phyloP scores from a whole-genome alignment of 2,888 invertebrate species.

The Stegana nigrithorax region DNA sequence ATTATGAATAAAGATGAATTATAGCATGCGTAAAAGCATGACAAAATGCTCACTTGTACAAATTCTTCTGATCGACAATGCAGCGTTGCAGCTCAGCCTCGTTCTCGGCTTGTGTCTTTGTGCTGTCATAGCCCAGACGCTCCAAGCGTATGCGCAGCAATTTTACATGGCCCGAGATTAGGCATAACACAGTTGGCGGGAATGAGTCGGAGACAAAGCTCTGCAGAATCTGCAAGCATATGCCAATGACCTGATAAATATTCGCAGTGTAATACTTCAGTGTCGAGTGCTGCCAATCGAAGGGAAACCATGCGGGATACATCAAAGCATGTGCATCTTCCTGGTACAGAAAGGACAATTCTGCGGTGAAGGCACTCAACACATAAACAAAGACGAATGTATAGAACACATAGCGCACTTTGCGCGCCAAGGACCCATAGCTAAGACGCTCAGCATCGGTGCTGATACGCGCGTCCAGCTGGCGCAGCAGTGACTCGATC shows the following conservation, averaged over 20 bases:
- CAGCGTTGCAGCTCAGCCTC: slow-evolving; percentile 43
- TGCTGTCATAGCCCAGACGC: slow-evolving; percentile 39
- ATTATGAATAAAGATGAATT: background rate
- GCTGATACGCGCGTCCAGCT: slow-evolving; percentile 41
- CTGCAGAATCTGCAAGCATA: slow-evolving; percentile 36
- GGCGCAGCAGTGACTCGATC: slow-evolving; percentile 40
- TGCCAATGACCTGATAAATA: slow-evolving; percentile 48
- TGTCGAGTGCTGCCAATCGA: slow-evolving; percentile 46
- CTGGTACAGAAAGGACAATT: slow-evolving; percentile 41
- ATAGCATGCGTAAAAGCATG: no score
- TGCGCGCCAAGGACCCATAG: slow-evolving; percentile 32
- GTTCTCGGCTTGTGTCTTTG: slow-evolving; percentile 21
- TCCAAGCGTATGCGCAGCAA: slow-evolving; percentile 45
- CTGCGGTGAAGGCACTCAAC: slow-evolving; percentile 38
- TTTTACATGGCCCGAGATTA: slow-evolving; percentile 47
- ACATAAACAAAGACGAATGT: slow-evolving; percentile 39
- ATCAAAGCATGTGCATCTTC: slow-evolving; percentile 39
- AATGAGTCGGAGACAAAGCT: slow-evolving; percentile 50
- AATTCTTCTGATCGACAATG: slow-evolving; percentile 46
- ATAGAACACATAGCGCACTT: slow-evolving; percentile 34
- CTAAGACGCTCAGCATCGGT: slow-evolving; percentile 29
- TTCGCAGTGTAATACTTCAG: slow-evolving; percentile 43
- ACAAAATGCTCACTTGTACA: slow-evolving; percentile 48
- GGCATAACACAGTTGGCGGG: slow-evolving; percentile 46
- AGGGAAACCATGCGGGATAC: slow-evolving; percentile 57